These are phyloP conservation scores for Psittacula echo DNA, from an alignment of 2,797 vertebrate species.

Conservation along the genomic window DNA sequence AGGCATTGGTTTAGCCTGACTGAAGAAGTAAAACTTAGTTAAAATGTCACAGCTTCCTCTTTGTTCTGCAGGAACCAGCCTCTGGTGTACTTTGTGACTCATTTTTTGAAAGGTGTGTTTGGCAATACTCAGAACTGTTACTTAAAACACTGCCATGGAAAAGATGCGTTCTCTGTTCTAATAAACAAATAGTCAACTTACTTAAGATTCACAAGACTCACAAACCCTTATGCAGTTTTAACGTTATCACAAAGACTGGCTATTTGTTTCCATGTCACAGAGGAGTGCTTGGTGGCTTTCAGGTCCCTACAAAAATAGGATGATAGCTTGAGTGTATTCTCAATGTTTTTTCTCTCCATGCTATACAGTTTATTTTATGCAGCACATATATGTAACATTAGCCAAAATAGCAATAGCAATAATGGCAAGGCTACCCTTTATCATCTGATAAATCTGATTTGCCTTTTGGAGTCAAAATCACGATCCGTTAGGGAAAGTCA, in stretches of 20 bases:
- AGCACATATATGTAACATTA: neutral
- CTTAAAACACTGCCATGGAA: neutral
- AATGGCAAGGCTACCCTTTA: constrained; percentile 31
- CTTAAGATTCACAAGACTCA: neutral
- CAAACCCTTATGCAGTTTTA: neutral
- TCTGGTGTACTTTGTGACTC: constrained; percentile 16
- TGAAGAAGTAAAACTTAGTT: constrained; percentile 42
- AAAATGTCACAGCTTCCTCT: constrained; percentile 32
- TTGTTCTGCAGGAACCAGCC: neutral
- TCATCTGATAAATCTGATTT: constrained; percentile 44
- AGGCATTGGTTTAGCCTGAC: neutral
- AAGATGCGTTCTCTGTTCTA: neutral
- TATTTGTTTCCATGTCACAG: neutral
- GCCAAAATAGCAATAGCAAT: neutral
- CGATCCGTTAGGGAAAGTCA: constrained; percentile 57
- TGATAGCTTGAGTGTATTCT: neutral
- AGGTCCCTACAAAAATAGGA: neutral
- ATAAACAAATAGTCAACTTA: neutral
- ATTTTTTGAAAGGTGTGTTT: constrained; percentile 33
- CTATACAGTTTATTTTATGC: neutral
- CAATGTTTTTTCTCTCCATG: neutral
- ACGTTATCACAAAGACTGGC: neutral
- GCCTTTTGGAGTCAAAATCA: constrained; percentile 49
- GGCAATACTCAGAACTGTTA: neutral
- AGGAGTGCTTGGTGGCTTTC: neutral